Percentiles rank a stretch among this genome's conserved stretches.
phyloP scores from a whole-genome alignment of 2,888 invertebrate species.

The Latheticus oryzae region DNA sequence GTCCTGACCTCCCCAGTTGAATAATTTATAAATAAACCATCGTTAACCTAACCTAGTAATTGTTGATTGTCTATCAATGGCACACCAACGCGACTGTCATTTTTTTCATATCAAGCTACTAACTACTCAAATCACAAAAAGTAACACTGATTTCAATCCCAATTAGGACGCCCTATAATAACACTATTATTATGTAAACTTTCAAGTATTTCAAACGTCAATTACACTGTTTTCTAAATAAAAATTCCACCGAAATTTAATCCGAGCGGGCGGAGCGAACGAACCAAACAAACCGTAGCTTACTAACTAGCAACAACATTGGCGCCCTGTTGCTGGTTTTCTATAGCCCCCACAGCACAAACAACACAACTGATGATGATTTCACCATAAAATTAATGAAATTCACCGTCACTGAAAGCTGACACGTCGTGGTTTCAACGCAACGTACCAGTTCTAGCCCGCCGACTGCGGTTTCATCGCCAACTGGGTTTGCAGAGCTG shows the following conservation, averaged over 20 bases:
- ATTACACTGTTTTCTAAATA: slow-evolving; percentile 3
- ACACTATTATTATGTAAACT: slow-evolving; percentile 27
- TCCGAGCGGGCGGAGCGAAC: too few relatives aligned
- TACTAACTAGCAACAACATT: neutral
- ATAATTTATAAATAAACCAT: slow-evolving; percentile 40
- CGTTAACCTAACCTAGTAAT: slow-evolving; percentile 47
- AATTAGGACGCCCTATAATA: slow-evolving; percentile 17
- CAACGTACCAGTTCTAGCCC: slow-evolving; percentile 44
- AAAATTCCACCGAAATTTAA: slow-evolving; percentile 1
- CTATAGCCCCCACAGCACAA: slow-evolving; percentile 5
- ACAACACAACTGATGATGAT: slow-evolving; percentile 6
- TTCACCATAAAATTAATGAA: slow-evolving; percentile 14
- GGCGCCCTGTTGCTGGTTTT: neutral
- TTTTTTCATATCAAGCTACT: slow-evolving; percentile 5
- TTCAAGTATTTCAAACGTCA: slow-evolving; percentile 18
- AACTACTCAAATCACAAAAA: too few relatives aligned
- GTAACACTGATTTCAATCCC: slow-evolving; percentile 4
- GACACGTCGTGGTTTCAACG: slow-evolving; percentile 49
- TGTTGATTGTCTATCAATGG: slow-evolving; percentile 11
- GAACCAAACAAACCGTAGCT: too few relatives aligned
- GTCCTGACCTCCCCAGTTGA: slow-evolving; percentile 27
- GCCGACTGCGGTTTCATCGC: slow-evolving; percentile 57
- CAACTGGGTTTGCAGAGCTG: slow-evolving; percentile 65
- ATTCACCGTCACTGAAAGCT: slow-evolving; percentile 34
- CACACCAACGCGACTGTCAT: slow-evolving; percentile 13